Percentiles rank a stretch among this genome's conserved stretches.
These are phyloP conservation scores for Cheirogaleus medius DNA, from an alignment of 2,113 vertebrate species.

Conservation along the genomic window DNA sequence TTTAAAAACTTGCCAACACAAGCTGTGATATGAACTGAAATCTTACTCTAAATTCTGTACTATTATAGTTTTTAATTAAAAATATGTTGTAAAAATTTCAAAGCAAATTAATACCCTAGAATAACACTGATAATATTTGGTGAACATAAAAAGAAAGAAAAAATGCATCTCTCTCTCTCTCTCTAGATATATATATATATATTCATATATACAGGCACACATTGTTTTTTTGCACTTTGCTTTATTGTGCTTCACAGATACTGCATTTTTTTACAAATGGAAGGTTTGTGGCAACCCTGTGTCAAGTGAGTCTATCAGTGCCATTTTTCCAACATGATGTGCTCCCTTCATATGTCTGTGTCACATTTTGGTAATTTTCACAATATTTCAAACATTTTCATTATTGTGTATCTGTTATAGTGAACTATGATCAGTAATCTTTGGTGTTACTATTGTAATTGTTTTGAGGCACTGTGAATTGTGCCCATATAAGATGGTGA, in stretches of 20 bases:
- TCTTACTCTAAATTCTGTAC: constrained; percentile 27
- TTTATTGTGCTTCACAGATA: neutral
- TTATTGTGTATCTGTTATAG: neutral
- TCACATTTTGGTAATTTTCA: neutral
- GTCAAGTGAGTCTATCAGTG: neutral
- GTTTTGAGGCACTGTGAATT: neutral
- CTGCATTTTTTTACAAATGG: neutral
- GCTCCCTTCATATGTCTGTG: neutral
- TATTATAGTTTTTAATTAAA: constrained; percentile 25
- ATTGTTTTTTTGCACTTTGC: neutral
- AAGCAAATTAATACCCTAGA: neutral
- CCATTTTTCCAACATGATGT: neutral
- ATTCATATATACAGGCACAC: neutral
- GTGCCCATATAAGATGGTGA: neutral
- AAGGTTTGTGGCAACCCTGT: neutral
- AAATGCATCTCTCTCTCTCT: neutral
- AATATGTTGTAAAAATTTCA: neutral
- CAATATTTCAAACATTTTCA: neutral
- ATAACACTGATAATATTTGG: neutral
- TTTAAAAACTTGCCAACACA: neutral
- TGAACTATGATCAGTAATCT: neutral
- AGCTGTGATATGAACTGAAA: neutral
- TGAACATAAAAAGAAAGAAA: neutral
- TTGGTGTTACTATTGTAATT: neutral
- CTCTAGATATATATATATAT: no score